Percentiles rank a stretch among this genome's conserved stretches.
Evolutionary conservation across 1,140 invertebrate species (phyloP).

Genomic region (Lucilia sericata): DNA sequence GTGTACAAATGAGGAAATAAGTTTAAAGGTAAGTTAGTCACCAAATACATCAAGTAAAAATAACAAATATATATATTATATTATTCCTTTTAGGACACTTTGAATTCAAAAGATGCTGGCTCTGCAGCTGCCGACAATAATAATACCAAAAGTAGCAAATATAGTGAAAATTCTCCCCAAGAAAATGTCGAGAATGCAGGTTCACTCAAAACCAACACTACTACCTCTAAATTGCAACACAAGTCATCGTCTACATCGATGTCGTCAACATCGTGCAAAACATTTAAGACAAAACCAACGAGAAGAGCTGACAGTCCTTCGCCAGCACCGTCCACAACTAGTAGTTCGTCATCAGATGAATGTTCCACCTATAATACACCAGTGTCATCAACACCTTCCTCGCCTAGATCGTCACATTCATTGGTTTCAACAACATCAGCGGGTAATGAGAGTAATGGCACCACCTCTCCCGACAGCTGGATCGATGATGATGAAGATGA

Average conservation of each 20-base stretch:
- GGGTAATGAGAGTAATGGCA: conserved; percentile 51
- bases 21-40: conserved; percentile 55
- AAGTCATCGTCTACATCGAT: background rate
- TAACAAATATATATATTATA: background rate
- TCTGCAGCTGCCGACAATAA: conserved; percentile 29
- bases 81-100: conserved; percentile 22
- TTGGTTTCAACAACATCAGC: conserved; percentile 57
- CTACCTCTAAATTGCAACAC: conserved; percentile 35
- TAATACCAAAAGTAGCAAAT: conserved; percentile 45
- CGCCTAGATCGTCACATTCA: conserved; percentile 62
- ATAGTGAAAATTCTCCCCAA: conserved; percentile 47
- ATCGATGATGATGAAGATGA: conserved; percentile 60
- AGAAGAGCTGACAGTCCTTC: conserved; percentile 26
- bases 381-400: conserved; percentile 58
- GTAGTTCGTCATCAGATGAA: conserved; percentile 50
- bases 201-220: conserved; percentile 7
- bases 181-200: conserved; percentile 35
- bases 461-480: conserved; percentile 61
- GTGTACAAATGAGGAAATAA: conserved; percentile 88
- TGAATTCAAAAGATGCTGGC: conserved; percentile 10
- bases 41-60: too few species aligned
- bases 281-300: conserved; percentile 27
- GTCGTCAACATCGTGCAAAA: conserved; percentile 3
- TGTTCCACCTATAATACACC: conserved; percentile 55
- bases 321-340: conserved; percentile 25